Conservation (phyloP, 1,140 invertebrate genomes). For the Zaprionus inermis region DNA sequence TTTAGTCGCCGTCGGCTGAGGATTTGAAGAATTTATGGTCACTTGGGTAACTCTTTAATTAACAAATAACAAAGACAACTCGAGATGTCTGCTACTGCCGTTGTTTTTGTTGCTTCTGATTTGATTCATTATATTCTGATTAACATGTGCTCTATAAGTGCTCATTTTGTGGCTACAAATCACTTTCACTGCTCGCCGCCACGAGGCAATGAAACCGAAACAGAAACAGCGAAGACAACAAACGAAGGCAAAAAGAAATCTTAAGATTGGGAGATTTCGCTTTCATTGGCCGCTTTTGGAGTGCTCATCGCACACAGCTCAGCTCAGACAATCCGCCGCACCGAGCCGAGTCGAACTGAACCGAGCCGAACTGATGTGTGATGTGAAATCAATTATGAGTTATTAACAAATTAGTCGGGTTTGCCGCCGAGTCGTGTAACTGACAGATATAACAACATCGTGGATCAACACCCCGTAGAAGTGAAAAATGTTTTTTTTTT, state of each 20-base stretch:
- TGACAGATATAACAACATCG: conserved; percentile 63
- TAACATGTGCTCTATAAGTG: conserved; percentile 68
- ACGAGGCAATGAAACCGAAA: conserved; percentile 39
- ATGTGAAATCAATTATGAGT: conserved; percentile 81
- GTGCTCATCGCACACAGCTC: conserved; percentile 41
- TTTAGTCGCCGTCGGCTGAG: conserved; percentile 27
- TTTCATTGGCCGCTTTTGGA: conserved; percentile 57
- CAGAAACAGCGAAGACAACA: conserved; percentile 51
- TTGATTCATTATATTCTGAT: conserved; percentile 72
- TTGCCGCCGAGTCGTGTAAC: conserved; percentile 61
- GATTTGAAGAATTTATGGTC: conserved; percentile 69
- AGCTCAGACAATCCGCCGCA: conserved; percentile 15
- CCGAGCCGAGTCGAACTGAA: conserved; percentile 13
- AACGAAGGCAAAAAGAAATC: conserved; percentile 62
- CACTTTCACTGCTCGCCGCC: conserved; percentile 69
- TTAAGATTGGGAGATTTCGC: conserved; percentile 64
- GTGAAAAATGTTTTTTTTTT: conserved; percentile 45
- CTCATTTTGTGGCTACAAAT: conserved; percentile 62
- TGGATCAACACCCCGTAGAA: conserved; percentile 54
- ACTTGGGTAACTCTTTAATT: conserved; percentile 65
- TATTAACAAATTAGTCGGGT: conserved; percentile 76
- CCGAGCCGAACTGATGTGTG: conserved; percentile 35
- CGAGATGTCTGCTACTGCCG: conserved; percentile 8
- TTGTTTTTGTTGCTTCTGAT: conserved; percentile 31
- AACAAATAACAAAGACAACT: conserved; percentile 7